These are phyloP conservation scores for Ormyrus labotus DNA, from an alignment of 2,888 invertebrate genomes.

Conservation along the genomic window DNA sequence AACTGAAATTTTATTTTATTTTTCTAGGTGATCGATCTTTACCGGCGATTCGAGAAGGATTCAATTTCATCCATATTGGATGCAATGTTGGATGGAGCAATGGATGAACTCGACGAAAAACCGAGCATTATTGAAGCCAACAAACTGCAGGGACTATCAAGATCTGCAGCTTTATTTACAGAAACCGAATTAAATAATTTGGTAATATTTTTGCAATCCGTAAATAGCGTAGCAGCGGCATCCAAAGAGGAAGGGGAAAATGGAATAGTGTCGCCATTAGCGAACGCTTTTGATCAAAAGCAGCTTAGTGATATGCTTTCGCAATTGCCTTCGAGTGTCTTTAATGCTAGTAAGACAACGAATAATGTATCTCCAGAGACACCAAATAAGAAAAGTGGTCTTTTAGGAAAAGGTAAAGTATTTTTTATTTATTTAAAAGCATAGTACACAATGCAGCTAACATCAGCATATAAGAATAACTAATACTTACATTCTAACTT, in stretches of 20 bases:
- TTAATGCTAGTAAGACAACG: constrained; percentile 61
- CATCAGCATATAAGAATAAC: no score
- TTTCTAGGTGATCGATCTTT: constrained; percentile 80
- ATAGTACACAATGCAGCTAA: no score
- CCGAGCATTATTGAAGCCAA: constrained; percentile 75
- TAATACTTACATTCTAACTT: no score
- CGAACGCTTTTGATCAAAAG: constrained; percentile 72
- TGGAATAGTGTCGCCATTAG: background rate
- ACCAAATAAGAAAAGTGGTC: constrained; percentile 69
- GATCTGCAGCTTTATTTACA: constrained; percentile 83
- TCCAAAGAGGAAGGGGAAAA: constrained; percentile 60
- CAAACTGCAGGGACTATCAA: constrained; percentile 79
- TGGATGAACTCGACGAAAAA: constrained; percentile 74
- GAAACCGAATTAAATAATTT: constrained; percentile 82
- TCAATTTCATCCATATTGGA: constrained; percentile 88
- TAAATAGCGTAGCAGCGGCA: constrained; percentile 61
- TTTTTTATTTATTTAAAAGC: background rate
- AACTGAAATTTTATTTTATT: background rate
- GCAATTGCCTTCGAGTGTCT: constrained; percentile 73
- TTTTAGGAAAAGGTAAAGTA: constrained; percentile 74
- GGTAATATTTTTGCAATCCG: constrained; percentile 78
- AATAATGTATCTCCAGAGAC: constrained; percentile 67
- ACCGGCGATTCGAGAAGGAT: constrained; percentile 87
- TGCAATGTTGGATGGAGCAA: constrained; percentile 79
- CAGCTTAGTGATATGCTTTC: constrained; percentile 76